phyloP scores from a whole-genome alignment of 2,797 vertebrate species.

The Bovichtus diacanthus region DNA sequence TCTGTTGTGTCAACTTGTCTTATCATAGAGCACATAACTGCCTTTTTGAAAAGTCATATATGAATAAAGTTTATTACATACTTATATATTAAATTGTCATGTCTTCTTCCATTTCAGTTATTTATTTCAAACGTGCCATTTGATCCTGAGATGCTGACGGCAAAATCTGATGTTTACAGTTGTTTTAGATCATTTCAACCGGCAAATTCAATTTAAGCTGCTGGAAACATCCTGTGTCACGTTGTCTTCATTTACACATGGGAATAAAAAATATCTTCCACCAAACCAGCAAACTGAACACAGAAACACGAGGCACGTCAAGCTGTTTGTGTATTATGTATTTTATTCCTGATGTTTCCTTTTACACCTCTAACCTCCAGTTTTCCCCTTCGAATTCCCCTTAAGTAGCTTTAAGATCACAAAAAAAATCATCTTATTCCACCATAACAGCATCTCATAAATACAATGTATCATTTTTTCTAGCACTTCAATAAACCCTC shows the following conservation, averaged over 20 bases:
- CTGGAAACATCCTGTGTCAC: conserved; percentile 3
- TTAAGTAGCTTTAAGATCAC: background rate
- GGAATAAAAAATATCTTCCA: background rate
- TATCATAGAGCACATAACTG: background rate
- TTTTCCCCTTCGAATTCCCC: background rate
- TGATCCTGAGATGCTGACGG: background rate
- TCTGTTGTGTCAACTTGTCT: background rate
- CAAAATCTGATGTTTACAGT: conserved; percentile 6
- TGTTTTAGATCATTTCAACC: conserved; percentile 1
- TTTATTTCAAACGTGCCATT: background rate
- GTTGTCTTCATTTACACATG: background rate
- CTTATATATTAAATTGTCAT: background rate
- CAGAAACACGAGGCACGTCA: background rate
- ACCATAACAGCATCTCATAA: background rate
- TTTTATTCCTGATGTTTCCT: background rate
- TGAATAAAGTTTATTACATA: background rate
- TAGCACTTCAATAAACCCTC: too few species aligned
- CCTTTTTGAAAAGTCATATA: background rate
- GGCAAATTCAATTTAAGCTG: background rate
- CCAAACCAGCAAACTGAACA: background rate
- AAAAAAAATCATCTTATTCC: background rate
- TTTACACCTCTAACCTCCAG: background rate
- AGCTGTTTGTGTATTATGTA: background rate
- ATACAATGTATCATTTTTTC: background rate
- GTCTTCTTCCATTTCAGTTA: background rate